A percentile compares a stretch with the other conserved stretches of the same genome.
Conservation (phyloP, 2,113 vertebrate genomes). For the Connochaetes taurinus region DNA sequence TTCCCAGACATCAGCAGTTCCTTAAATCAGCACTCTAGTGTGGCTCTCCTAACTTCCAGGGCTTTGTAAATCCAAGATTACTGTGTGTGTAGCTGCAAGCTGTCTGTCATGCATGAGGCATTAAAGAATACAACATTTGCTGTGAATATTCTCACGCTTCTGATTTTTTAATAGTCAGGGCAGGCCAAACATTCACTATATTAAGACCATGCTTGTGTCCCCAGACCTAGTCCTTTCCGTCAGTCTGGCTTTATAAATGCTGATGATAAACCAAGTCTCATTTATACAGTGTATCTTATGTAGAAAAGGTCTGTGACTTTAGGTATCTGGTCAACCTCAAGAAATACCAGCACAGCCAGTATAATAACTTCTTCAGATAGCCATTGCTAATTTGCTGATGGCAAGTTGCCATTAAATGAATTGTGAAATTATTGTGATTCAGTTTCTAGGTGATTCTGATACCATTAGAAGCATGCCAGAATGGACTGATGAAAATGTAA, state of each 20-base stretch:
- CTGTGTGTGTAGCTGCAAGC: neutral
- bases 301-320: neutral
- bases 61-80: neutral
- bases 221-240: constrained; percentile 72
- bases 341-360: neutral
- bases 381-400: neutral
- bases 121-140: neutral
- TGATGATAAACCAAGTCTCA: constrained; percentile 70
- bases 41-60: neutral
- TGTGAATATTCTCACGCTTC: constrained; percentile 87
- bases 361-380: neutral
- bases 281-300: neutral
- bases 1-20: neutral
- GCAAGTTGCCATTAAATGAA: neutral
- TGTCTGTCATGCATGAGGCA: neutral
- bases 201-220: constrained; percentile 77
- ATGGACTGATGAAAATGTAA: constrained; percentile 92
- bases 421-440: constrained; percentile 31
- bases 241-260: constrained; percentile 79
- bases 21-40: neutral
- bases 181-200: constrained; percentile 87
- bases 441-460: constrained; percentile 92
- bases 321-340: neutral
- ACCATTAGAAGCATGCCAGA: constrained; percentile 99
- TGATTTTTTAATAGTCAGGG: constrained; percentile 77